Percentiles rank a stretch among this genome's conserved stretches.
Conservation (phyloP, 2,797 vertebrate genomes). For the Melanotaenia boesemani region DNA sequence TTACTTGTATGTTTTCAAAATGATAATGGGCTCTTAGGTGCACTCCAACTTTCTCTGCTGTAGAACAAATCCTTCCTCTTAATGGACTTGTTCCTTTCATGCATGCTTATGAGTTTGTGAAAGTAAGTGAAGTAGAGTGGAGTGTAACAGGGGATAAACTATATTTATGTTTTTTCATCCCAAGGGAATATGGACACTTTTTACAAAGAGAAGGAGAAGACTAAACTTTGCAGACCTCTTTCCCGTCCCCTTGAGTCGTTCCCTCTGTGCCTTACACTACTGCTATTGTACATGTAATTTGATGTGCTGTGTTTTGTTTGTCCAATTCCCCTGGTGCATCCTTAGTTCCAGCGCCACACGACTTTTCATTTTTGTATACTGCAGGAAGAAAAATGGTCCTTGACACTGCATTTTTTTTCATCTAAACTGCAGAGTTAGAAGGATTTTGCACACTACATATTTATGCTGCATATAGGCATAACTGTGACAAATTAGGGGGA, state of each 20-base stretch:
- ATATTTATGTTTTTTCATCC: constrained; percentile 47
- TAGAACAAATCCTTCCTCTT: constrained; percentile 41
- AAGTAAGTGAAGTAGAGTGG: neutral
- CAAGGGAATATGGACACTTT: constrained; percentile 38
- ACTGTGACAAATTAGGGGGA: constrained; percentile 66
- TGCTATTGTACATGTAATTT: constrained; percentile 63
- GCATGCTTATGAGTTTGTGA: constrained; percentile 30
- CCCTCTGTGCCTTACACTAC: constrained; percentile 41
- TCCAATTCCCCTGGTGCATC: constrained; percentile 59
- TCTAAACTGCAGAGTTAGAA: constrained; percentile 60
- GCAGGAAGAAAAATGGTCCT: constrained; percentile 70
- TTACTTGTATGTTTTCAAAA: constrained; percentile 59
- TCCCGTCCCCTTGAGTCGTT: constrained; percentile 45
- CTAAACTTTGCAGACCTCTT: constrained; percentile 42
- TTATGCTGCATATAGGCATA: constrained; percentile 60
- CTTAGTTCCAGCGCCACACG: constrained; percentile 58
- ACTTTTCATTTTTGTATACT: constrained; percentile 60
- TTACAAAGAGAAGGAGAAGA: constrained; percentile 28
- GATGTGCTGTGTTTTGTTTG: constrained; percentile 74
- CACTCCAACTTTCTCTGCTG: constrained; percentile 38
- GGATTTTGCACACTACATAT: constrained; percentile 49
- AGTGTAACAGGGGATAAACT: neutral
- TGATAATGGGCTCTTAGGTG: constrained; percentile 54
- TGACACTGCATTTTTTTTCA: constrained; percentile 67
- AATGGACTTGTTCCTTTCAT: constrained; percentile 49